A percentile compares a stretch with the other conserved stretches of the same genome.
Conservation (phyloP, 2,888 invertebrate species). For the Apamea crenata region DNA sequence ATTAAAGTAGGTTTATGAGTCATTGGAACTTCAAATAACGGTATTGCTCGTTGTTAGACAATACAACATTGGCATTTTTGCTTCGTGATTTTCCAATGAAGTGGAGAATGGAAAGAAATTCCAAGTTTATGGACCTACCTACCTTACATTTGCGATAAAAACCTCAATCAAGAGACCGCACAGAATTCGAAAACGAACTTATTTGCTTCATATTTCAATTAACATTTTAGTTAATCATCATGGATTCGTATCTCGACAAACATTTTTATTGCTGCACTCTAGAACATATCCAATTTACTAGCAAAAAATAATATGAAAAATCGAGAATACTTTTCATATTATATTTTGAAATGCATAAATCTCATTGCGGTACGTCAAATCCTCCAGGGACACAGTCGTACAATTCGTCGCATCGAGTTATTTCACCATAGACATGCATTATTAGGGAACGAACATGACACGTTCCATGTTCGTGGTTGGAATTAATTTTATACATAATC, state of each 20-base stretch:
- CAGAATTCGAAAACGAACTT: neutral
- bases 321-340: neutral
- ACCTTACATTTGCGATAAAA: neutral
- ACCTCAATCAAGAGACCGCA: neutral
- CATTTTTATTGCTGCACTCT: neutral
- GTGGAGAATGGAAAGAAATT: neutral
- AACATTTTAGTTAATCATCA: neutral
- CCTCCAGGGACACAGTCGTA: slow-evolving; percentile 2
- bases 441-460: slow-evolving; percentile 14
- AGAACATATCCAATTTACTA: neutral
- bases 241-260: neutral
- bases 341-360: slow-evolving; percentile 1
- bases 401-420: slow-evolving; percentile 16
- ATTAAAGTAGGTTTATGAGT: slow-evolving; percentile 1
- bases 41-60: neutral
- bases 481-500: slow-evolving; percentile 3
- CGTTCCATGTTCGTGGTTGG: slow-evolving; percentile 11
- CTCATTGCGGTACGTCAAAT: slow-evolving; percentile 1
- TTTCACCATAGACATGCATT: slow-evolving; percentile 21
- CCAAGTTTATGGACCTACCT: neutral
- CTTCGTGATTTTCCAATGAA: neutral
- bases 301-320: neutral
- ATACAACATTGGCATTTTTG: neutral
- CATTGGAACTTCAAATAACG: neutral
- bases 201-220: neutral